A percentile compares a stretch with the other conserved stretches of the same genome.
Conservation (phyloP, 2,797 vertebrate genomes). For the Parambassis ranga region DNA sequence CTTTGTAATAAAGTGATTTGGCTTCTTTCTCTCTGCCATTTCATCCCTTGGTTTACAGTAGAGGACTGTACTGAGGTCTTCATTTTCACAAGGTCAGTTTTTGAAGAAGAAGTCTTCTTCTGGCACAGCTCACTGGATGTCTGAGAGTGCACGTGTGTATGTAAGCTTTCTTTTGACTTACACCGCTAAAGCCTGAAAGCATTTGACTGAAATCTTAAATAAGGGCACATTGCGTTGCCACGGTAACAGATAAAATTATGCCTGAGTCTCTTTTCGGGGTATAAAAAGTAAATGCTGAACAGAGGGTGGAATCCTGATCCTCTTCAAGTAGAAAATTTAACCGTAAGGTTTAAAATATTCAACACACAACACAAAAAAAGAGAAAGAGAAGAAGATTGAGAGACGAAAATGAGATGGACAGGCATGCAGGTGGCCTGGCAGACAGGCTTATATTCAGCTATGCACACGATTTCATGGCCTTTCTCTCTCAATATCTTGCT, state of each 20-base stretch:
- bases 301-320: not conserved
- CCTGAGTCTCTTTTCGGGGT: not conserved
- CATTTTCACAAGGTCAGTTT: conserved; percentile 57
- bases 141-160: conserved; percentile 2
- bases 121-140: conserved; percentile 31
- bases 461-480: conserved; percentile 35
- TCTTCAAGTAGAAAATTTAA: not conserved
- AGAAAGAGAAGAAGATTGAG: not conserved
- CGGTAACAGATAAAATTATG: conserved; percentile 36
- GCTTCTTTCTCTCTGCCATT: conserved; percentile 24
- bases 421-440: conserved; percentile 31
- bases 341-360: conserved; percentile 18
- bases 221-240: conserved; percentile 32
- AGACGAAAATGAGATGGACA: conserved; percentile 39
- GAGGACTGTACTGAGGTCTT: conserved; percentile 37
- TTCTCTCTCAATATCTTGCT: conserved; percentile 28
- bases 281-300: not conserved
- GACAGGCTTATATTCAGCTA: conserved; percentile 9
- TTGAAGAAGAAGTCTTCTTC: conserved; percentile 61
- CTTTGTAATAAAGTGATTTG: conserved; percentile 50
- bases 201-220: conserved; percentile 55
- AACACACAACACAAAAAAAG: not conserved
- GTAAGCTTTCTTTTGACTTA: conserved; percentile 29
- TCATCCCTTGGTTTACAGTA: conserved; percentile 64
- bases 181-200: conserved; percentile 42